Evolutionary conservation across 2,113 vertebrate species (phyloP).

Genomic region (Tragelaphus strepsiceros): DNA sequence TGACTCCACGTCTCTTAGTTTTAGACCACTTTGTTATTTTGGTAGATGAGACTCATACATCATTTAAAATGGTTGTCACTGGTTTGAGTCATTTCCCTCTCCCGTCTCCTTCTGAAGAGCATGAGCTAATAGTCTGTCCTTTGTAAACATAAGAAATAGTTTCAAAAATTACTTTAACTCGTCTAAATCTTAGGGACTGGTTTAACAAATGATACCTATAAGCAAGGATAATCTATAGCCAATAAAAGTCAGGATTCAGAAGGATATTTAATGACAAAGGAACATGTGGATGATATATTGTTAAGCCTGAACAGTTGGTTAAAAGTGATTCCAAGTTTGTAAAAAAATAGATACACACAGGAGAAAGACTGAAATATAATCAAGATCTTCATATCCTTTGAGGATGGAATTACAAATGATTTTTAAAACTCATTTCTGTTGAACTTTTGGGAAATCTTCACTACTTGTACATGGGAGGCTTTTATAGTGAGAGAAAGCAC

Average conservation of each 20-base stretch:
- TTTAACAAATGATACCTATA: slow-evolving; percentile 53
- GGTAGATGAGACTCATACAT: slow-evolving; percentile 28
- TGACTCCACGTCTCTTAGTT: background rate
- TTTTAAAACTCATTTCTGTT: background rate
- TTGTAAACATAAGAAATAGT: slow-evolving; percentile 8
- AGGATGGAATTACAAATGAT: background rate
- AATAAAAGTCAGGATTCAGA: slow-evolving; percentile 37
- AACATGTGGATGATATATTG: background rate
- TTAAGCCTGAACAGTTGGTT: slow-evolving; percentile 2
- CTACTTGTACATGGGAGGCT: background rate
- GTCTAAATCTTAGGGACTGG: slow-evolving; percentile 12
- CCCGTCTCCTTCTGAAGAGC: background rate
- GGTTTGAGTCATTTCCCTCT: background rate
- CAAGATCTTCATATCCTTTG: background rate
- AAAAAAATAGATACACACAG: background rate
- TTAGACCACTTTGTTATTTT: slow-evolving; percentile 35
- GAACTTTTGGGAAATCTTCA: background rate
- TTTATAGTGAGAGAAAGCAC: background rate
- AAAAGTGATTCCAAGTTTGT: background rate
- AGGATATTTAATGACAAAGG: slow-evolving; percentile 13
- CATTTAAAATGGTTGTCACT: slow-evolving; percentile 26
- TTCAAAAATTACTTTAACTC: slow-evolving; percentile 57
- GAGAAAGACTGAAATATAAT: background rate
- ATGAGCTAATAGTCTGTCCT: slow-evolving; percentile 25
- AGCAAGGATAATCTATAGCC: slow-evolving; percentile 39